Evolutionary conservation across 2,888 invertebrate species (phyloP).

Genomic region (Ligdia adustata): DNA sequence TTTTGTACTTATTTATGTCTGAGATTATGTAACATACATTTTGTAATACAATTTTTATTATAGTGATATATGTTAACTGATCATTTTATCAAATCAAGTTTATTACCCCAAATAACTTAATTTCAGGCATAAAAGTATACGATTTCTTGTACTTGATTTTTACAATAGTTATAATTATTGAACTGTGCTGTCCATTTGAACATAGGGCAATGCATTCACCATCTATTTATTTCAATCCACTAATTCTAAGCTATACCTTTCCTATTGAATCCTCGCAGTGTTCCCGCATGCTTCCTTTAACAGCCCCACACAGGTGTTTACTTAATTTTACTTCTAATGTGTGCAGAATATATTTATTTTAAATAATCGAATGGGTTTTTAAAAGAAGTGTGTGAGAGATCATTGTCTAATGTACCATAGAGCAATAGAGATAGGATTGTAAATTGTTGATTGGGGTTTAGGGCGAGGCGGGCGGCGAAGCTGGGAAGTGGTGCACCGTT

Average conservation of each 20-base stretch:
- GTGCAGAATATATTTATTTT: conserved; percentile 78
- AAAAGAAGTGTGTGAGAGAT: conserved; percentile 80
- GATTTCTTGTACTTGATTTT: background rate
- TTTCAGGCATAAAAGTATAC: background rate
- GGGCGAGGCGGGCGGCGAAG: conserved; percentile 77
- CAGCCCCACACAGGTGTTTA: conserved; percentile 67
- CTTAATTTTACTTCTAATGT: conserved; percentile 71
- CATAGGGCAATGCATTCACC: background rate
- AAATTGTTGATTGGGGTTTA: conserved; percentile 78
- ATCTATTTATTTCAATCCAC: conserved; percentile 1
- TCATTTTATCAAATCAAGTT: background rate
- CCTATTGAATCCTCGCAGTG: conserved; percentile 31
- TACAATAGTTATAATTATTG: background rate
- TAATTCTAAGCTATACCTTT: conserved; percentile 24
- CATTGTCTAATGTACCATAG: conserved; percentile 43
- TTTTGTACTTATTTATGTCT: background rate
- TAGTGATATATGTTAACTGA: too few relatives aligned
- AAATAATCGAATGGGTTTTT: conserved; percentile 75
- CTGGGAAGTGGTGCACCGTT: conserved; percentile 77
- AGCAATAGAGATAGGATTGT: conserved; percentile 55
- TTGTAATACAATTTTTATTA: background rate
- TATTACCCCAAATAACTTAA: background rate
- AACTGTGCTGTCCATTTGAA: background rate
- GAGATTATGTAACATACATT: background rate
- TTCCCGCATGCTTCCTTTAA: conserved; percentile 84